Conservation (phyloP, 2,797 vertebrate species). For the Danio albolineatus region DNA sequence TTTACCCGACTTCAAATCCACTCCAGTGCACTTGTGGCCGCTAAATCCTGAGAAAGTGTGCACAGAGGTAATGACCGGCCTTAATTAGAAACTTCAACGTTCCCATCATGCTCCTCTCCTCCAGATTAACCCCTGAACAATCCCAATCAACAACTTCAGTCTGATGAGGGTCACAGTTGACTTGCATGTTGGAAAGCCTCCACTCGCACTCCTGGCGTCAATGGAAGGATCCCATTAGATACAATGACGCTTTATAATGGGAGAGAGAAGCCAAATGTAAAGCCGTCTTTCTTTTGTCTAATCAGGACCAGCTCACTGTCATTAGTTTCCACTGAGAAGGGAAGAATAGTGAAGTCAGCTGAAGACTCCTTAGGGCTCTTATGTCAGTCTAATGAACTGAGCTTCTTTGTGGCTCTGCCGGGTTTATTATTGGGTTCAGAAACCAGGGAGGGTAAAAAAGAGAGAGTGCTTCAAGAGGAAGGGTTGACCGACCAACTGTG, state of each 20-base stretch:
- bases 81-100: constrained; percentile 78
- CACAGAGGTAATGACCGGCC: constrained; percentile 72
- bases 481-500: constrained; percentile 72
- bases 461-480: constrained; percentile 64
- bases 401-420: constrained; percentile 75
- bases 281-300: constrained; percentile 64
- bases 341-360: constrained; percentile 71
- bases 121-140: constrained; percentile 62
- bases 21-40: constrained; percentile 71
- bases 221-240: constrained; percentile 72
- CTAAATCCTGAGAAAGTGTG: constrained; percentile 75
- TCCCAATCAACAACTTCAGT: constrained; percentile 57
- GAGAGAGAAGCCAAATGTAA: constrained; percentile 80
- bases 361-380: constrained; percentile 73
- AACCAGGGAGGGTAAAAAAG: constrained; percentile 64
- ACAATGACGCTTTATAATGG: constrained; percentile 80
- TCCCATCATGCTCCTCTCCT: constrained; percentile 65
- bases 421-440: constrained; percentile 69
- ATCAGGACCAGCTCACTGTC: constrained; percentile 61
- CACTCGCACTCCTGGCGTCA: constrained; percentile 68
- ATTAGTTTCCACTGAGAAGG: constrained; percentile 67
- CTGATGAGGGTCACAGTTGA: constrained; percentile 71
- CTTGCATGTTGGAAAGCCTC: constrained; percentile 71
- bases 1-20: constrained; percentile 50
- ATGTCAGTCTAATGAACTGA: constrained; percentile 82